Evolutionary conservation across 2,888 invertebrate genomes (phyloP), one percentile per base, ranked within the genome.

Genomic region (Sturmia bella): DNA sequence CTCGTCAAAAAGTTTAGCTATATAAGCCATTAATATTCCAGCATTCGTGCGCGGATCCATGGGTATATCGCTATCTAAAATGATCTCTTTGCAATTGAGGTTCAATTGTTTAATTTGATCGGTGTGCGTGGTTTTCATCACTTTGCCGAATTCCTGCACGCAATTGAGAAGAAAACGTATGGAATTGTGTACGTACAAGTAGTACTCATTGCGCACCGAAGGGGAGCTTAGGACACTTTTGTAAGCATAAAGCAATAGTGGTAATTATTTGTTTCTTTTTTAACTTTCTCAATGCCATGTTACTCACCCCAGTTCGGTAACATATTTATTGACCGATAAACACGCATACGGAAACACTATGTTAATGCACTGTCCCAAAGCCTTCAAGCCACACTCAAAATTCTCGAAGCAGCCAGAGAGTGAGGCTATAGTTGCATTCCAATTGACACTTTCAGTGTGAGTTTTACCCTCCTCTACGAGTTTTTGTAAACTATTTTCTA

Each of bases 1-100:
- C 0, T 89, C 89, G 45, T 88, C 85, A n/a, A 90, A 90, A 19
- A 91, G 87, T 54, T 91, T 89, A 43, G 91, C 91, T 87, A 92
- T 91, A 61, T 92, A 89, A 5, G 93, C 89, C 73, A 92, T 91
- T 15, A 94, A 87, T 43, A 94, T 92, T 0, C 93, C 94, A 82
- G 93, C 92, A 85, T 94, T 93, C 6, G 92, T 92, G 86, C 94
- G 94, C 0, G 94, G 93, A 85, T 95, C 94, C 92, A 94, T 93
- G 0, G 94, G 93, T 1, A 93, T 91, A 77, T 93, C 92, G 4
- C 90, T 89, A 84, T 93, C 89, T 57, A 89, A 88, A 74, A 93
- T 86, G 7, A 92, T 83, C 2, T 88, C 66, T 27, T 90, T 87
- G 61, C 87, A 84, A 13, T 80, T 59, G 3, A 63, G 37, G 69